Percentiles rank a stretch among this genome's conserved stretches.
Evolutionary conservation across 2,888 invertebrate genomes (phyloP).

Genomic region (Mythimna impura): DNA sequence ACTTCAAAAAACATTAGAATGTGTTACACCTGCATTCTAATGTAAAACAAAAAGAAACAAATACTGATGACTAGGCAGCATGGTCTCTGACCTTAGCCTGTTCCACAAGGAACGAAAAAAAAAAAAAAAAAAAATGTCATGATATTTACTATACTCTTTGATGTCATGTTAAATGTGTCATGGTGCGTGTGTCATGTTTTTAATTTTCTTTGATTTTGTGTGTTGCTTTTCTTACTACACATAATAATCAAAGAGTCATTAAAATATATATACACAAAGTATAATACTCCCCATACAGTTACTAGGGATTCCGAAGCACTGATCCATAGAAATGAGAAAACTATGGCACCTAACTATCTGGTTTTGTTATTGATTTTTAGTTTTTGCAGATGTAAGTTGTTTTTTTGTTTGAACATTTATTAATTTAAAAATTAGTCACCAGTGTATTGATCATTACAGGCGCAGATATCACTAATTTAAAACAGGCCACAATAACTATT

Average conservation of each 20-base stretch:
- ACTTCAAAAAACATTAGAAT: too few species aligned
- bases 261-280: not conserved
- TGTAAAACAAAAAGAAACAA: too few species aligned
- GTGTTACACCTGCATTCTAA: too few species aligned
- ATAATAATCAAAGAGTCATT: not conserved
- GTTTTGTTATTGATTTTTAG: conserved; percentile 51
- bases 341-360: conserved; percentile 45
- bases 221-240: too few species aligned
- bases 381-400: conserved; percentile 46
- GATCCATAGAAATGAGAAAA: conserved; percentile 38
- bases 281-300: not conserved
- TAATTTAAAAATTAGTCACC: not conserved
- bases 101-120: too few species aligned
- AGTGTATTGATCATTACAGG: not conserved
- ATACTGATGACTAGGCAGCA: too few species aligned
- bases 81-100: too few species aligned
- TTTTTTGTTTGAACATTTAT: not conserved
- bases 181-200: too few species aligned
- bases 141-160: too few species aligned
- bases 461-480: not conserved
- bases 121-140: too few species aligned
- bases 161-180: too few species aligned
- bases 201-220: too few species aligned
- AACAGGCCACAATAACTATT: not conserved
- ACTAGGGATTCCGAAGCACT: not conserved